A percentile compares a stretch with the other conserved stretches of the same genome.
Evolutionary conservation across 2,888 invertebrate genomes (phyloP).

Genomic region (Drosophila stalkeri): DNA sequence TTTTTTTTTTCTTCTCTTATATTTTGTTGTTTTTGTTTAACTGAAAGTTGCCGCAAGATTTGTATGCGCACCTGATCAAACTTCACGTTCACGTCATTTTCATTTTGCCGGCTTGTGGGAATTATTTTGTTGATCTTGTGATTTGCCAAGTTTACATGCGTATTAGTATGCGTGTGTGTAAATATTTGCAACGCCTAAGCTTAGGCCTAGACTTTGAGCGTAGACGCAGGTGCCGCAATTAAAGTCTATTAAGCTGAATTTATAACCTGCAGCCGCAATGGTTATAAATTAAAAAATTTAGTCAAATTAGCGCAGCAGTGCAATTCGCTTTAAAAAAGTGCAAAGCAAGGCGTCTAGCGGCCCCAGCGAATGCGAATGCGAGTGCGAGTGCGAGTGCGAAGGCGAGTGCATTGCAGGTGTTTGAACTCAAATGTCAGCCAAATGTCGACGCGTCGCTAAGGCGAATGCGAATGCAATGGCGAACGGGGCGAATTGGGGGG

Average conservation of each 20-base stretch:
- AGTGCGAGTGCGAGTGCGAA: conserved; percentile 28
- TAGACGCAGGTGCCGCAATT: conserved; percentile 56
- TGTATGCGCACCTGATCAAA: conserved; percentile 80
- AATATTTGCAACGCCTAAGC: conserved; percentile 11
- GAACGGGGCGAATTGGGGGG: not conserved
- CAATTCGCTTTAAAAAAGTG: conserved; percentile 51
- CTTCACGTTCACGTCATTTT: conserved; percentile 77
- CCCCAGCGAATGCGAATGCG: conserved; percentile 14
- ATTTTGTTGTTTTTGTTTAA: conserved; percentile 53
- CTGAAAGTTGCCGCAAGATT: conserved; percentile 77
- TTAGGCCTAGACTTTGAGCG: conserved; percentile 43
- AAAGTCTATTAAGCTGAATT: conserved; percentile 73
- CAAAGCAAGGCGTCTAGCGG: conserved; percentile 57
- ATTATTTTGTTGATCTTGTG: conserved; percentile 62
- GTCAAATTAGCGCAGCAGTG: conserved; percentile 69
- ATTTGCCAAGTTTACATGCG: conserved; percentile 58
- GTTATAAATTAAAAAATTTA: conserved; percentile 73
- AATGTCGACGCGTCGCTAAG: conserved; percentile 47
- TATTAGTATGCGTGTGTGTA: conserved; percentile 1
- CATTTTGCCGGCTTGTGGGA: conserved; percentile 69
- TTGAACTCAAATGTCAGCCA: conserved; percentile 80
- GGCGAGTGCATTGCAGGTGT: conserved; percentile 76
- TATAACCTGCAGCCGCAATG: conserved; percentile 59
- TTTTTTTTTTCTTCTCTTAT: conserved; percentile 24
- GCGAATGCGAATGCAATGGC: conserved; percentile 1